phyloP scores from a whole-genome alignment of 1,140 invertebrate genomes.

The Orius laevigatus region DNA sequence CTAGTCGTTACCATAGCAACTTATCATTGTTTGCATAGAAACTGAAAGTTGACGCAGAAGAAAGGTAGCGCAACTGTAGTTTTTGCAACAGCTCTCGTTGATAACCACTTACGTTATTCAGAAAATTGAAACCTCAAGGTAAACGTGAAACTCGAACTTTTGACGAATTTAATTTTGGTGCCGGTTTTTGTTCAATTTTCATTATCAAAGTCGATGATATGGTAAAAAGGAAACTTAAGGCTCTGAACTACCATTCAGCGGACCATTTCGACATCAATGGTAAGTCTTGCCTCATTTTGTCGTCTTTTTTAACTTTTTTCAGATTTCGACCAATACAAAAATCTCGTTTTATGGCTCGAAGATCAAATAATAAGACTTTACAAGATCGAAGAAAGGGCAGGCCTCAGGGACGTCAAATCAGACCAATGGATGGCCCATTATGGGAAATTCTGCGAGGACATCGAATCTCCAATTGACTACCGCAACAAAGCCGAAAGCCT shows the following conservation, averaged over 20 bases:
- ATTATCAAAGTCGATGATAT: constrained; percentile 28
- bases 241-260: constrained; percentile 55
- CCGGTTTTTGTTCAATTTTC: no score
- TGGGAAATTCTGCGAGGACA: constrained; percentile 55
- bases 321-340: constrained; percentile 67
- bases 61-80: no score
- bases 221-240: constrained; percentile 54
- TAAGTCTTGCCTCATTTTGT: constrained; percentile 25
- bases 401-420: constrained; percentile 44
- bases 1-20: no score
- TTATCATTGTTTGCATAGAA: no score
- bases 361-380: constrained; percentile 86
- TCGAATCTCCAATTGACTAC: constrained; percentile 42
- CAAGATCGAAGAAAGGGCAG: constrained; percentile 62
- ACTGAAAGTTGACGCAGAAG: no score
- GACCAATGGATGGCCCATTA: constrained; percentile 55
- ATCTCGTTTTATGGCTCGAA: constrained; percentile 77
- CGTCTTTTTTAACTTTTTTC: constrained; percentile 16
- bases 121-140: no score
- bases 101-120: no score
- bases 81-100: no score
- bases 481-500: constrained; percentile 41
- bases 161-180: no score
- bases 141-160: no score
- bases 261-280: constrained; percentile 47